Conservation (phyloP, 1,140 invertebrate species). For the Phenacoccus solenopsis region DNA sequence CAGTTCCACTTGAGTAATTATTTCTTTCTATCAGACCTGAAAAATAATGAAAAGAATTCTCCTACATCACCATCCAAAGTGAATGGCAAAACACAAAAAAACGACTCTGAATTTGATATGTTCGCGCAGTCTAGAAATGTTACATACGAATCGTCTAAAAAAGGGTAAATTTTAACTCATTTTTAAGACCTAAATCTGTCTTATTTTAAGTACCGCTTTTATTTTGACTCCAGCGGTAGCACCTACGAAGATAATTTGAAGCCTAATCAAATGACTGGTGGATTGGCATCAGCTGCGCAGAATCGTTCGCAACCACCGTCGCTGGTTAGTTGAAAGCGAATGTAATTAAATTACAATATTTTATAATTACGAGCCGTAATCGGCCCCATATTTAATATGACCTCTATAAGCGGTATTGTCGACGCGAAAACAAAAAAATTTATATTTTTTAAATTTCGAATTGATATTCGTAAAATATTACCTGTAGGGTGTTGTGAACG, state of each 20-base stretch:
- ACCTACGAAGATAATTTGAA: slow-evolving; percentile 59
- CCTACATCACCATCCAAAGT: slow-evolving; percentile 13
- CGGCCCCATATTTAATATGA: no score
- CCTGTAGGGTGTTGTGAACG: no score
- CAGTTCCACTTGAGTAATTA: no score
- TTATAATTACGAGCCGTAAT: no score
- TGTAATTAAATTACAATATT: no score
- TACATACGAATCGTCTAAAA: slow-evolving; percentile 55
- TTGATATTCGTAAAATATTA: no score
- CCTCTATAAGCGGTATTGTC: no score
- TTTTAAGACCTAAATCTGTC: no score
- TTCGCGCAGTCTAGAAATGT: slow-evolving; percentile 76
- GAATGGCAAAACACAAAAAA: slow-evolving; percentile 27
- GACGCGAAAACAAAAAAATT: no score
- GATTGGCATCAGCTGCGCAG: slow-evolving; percentile 28
- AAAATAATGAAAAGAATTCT: slow-evolving; percentile 27
- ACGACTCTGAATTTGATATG: slow-evolving; percentile 71
- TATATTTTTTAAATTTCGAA: no score
- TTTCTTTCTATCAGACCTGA: not conserved
- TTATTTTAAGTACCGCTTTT: no score
- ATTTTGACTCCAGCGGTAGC: slow-evolving; percentile 49
- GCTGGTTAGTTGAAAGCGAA: slow-evolving; percentile 31
- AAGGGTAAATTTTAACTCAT: slow-evolving; percentile 45
- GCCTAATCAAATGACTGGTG: slow-evolving; percentile 43
- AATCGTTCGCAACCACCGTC: slow-evolving; percentile 25